Base-by-base conservation (phyloP, 2,113 vertebrate genomes). In the Argyrosomus japonicus region DNA sequence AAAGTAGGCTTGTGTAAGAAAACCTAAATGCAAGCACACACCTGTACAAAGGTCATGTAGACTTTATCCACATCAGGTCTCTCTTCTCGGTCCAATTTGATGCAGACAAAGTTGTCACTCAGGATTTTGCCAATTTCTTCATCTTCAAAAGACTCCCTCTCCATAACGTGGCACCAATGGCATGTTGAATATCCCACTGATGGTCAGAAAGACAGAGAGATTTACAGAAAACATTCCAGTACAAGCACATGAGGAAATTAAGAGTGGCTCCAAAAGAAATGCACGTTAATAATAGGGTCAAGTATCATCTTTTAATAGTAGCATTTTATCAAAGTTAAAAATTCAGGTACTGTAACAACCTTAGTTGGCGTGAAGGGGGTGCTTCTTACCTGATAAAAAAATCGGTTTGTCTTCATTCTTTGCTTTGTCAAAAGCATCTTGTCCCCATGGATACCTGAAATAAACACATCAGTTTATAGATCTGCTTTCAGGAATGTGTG, bases 81-180 rank as follows among this genome's bases (percentile, higher is more conserved):
- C 92, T 99, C 98, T 67, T 99, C 98, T 8, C 97, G 89, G 93
- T 99, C 98, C 53, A 99, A 96, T 86, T 98, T 99, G 88, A 99
- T 95, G 75, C 96, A 97, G 40, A 99, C 94, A 0, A 98, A 99
- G 91, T 98, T 96, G 65, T 97, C 93, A 0, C 92, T 98, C 65
- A 99, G 95, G 60, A 99, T 94, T 48, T 87, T 94, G 43, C 96
- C 96, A 0, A 98, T 97, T 86, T 98, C 97, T 84, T 96, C 93
- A 2, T 95, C 97, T 91, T 96, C 95, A 75, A 99, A 99, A 36
- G 97, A 98, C 86, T 99, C 97, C 61, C 97, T 94, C 89, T 98
- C 97, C 98, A 99, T 99, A 69, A 98, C 96, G 0, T 99, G 98
- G 89, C 98, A 99, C 98, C 98, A 99, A 79, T 99, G 98, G 81